These are phyloP conservation scores for Cygnus olor DNA, from an alignment of 2,797 vertebrate genomes.

Conservation along the genomic window DNA sequence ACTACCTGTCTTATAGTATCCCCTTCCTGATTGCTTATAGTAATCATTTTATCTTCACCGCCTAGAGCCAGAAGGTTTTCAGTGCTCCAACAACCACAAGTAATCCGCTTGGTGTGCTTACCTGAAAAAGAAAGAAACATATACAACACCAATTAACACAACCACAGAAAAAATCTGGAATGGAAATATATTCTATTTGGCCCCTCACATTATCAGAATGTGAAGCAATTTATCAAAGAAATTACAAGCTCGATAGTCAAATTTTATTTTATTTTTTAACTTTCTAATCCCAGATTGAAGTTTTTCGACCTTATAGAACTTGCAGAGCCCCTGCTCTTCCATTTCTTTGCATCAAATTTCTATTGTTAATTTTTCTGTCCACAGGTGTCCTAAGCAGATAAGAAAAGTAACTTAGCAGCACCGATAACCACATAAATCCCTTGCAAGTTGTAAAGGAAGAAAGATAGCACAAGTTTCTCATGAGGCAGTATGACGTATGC, in stretches of 20 bases:
- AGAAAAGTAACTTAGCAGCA: not conserved
- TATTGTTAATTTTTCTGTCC: not conserved
- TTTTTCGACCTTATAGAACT: not conserved
- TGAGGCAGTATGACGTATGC: not conserved
- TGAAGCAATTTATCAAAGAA: not conserved
- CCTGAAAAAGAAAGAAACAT: conserved; percentile 80
- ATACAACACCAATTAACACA: not conserved
- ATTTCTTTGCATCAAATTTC: not conserved
- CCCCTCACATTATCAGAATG: not conserved
- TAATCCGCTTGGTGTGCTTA: conserved; percentile 95
- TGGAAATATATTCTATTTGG: not conserved
- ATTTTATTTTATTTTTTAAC: not conserved
- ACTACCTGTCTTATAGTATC: conserved; percentile 94
- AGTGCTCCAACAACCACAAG: conserved; percentile 94
- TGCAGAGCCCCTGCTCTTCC: not conserved
- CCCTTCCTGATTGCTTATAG: conserved; percentile 94
- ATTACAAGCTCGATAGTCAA: not conserved
- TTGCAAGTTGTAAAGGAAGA: not conserved
- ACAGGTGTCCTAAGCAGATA: not conserved
- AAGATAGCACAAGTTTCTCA: not conserved
- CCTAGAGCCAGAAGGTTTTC: conserved; percentile 94
- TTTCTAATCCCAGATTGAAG: not conserved
- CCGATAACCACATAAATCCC: not conserved
- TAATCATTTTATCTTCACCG: conserved; percentile 92
- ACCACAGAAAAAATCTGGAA: not conserved